Base-by-base conservation (phyloP, 1,140 invertebrate genomes). In the Drosophila novamexicana region DNA sequence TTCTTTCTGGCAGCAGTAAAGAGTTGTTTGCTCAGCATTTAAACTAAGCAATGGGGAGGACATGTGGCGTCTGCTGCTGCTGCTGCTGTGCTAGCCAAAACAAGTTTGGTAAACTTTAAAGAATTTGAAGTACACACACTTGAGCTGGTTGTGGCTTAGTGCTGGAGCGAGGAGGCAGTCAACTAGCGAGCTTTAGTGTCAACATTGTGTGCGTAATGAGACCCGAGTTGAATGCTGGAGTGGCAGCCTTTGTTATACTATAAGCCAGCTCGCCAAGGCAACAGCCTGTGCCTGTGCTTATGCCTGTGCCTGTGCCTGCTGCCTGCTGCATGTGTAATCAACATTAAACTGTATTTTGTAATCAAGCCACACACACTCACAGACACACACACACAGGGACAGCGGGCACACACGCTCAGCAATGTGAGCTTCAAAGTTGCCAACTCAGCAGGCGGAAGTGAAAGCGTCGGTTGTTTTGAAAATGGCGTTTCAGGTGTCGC, bases 271-370 rank as follows among this genome's bases (percentile, higher is more conserved):
- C 39, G 50, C 39, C 77, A 81, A 37, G 53, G 80, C n/a, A 59
- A 75, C 71, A 73, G 82, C 45, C 45, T 40, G 66, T 57, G 36
- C 10, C 14, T 69, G 32, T 53, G 73, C 14, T 45, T 53, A 56
- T 70, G 66, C n/a, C 37, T 72, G 73, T 57, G 36, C 10, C 14
- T 69, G 32, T 53, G 66, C n/a, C 37, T 72, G 73, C 47, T 62
- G 63, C 36, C 67, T 70, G 62, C 62, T 83, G 72, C 79, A 82
- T 83, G 84, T 86, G 83, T 86, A 86, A 86, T 86, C 83, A 86
- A 86, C 82, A 86, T 86, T 88, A 86, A 86, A 86, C 82, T 76
- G 83, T 86, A 86, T 86, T 86, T 86, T 88, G 82, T 79, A 86
- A 86, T 86, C 82, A 86, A 83, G 59, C 67, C 76, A 74, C 74